Evolutionary conservation across 2,888 invertebrate genomes (phyloP), one percentile per base, ranked within the genome.

Genomic region (Habroteleia sp.): DNA sequence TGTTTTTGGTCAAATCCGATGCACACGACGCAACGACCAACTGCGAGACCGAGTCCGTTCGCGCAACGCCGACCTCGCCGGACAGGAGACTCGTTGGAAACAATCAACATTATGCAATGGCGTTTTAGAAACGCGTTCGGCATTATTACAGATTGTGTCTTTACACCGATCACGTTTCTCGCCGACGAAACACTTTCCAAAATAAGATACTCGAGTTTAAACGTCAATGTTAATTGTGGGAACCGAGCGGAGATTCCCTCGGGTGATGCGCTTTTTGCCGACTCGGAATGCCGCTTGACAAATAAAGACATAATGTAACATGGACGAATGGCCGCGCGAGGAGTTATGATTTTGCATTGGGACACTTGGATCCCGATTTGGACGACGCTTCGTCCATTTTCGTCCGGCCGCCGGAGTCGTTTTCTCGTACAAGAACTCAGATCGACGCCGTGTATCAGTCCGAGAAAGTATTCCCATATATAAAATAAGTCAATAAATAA

Each of bases 61-160:
- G 65, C 77, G 77, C 76, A 77, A 77, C 58, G 35, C 35, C 74
- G 75, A 69, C 74, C 74, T 76, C 69, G 63, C 48, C 42, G 37
- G 77, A 73, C 77, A 79, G 80, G 80, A 78, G 83, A 84, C 83
- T 81, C 83, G 82, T 82, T 82, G 77, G 80, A 82, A 84, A 84
- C 83, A 83, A 84, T 83, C 80, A 79, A 77, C 74, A 77, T 85
- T 84, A 80, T 81, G 83, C 80, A 85, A 85, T 72, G 42, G 27
- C 41, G 75, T 80, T 80, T 77, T 72, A 80, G 78, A 80, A 77
- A 80, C 76, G 77, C 79, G 77, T 71, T 74, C 71, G 74, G 74
- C 74, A 77, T 80, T 77, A 73, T 68, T 66, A 71, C 60, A 50
- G 46, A 66, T 54, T 69, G 54, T 60, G 52, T 60, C 60, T 66